phyloP scores from a whole-genome alignment of 64 coral and sea anemone species.

The Orbicella faveolata region DNA sequence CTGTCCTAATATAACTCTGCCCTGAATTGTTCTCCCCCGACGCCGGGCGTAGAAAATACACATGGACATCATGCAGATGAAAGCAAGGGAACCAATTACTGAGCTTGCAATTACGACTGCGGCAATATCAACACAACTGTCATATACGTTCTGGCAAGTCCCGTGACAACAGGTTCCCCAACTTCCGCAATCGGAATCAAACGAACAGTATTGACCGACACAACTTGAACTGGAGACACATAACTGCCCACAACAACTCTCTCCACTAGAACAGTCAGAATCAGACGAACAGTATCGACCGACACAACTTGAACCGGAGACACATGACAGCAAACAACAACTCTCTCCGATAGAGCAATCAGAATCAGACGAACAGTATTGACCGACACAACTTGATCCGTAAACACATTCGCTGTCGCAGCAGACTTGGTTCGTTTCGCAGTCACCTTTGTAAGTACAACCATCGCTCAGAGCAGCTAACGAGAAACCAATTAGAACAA shows the following conservation, averaged over 20 bases:
- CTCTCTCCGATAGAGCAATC: neutral
- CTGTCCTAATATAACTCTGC: slow-evolving; percentile 7
- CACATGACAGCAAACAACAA: neutral
- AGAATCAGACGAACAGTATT: neutral
- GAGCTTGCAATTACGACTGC: neutral
- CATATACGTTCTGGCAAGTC: neutral
- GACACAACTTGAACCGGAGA: neutral
- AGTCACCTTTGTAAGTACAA: neutral
- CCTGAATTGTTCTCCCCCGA: neutral
- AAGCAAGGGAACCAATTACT: neutral
- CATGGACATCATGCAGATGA: neutral
- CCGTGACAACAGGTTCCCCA: slow-evolving; percentile 1
- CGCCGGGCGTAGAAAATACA: neutral
- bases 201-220: neutral
- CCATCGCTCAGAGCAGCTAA: neutral
- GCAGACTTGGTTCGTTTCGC: neutral
- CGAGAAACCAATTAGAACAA: neutral
- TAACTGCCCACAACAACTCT: neutral
- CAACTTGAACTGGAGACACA: neutral
- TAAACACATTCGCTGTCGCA: neutral
- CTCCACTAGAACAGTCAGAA: slow-evolving; percentile 2
- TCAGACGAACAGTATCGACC: neutral
- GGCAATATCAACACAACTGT: neutral
- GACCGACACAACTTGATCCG: neutral
- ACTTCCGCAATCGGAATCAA: neutral